Evolutionary conservation across 2,888 invertebrate species (phyloP).

Genomic region (Pandemis corylana): DNA sequence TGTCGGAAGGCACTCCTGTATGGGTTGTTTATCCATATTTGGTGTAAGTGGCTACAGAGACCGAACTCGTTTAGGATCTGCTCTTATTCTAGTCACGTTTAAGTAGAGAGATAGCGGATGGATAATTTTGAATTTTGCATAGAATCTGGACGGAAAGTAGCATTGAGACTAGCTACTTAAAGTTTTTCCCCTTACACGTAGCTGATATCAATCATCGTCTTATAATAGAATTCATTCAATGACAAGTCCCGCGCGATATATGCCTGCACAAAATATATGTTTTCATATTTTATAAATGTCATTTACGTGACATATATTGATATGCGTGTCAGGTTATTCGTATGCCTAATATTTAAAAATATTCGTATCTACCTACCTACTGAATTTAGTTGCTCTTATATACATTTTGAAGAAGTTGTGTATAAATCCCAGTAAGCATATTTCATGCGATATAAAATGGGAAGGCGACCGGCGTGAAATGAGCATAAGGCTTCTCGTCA

Average conservation of each 20-base stretch:
- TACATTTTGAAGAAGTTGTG: slow-evolving; percentile 56
- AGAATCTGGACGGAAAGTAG: slow-evolving; percentile 18
- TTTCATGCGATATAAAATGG: slow-evolving; percentile 76
- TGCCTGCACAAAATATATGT: neutral
- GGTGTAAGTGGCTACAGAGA: slow-evolving; percentile 43
- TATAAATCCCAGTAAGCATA: slow-evolving; percentile 53
- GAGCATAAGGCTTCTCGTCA: slow-evolving; percentile 68
- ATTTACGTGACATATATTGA: no score
- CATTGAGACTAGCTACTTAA: slow-evolving; percentile 7
- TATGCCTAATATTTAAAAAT: neutral
- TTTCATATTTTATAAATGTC: neutral
- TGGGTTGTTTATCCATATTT: slow-evolving; percentile 45
- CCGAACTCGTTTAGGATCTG: slow-evolving; percentile 46
- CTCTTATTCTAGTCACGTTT: slow-evolving; percentile 43
- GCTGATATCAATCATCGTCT: neutral
- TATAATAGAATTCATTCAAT: neutral
- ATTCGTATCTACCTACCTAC: neutral
- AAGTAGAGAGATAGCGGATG: slow-evolving; percentile 36
- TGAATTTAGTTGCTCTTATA: slow-evolving; percentile 45
- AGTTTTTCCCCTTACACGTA: neutral
- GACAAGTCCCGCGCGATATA: neutral
- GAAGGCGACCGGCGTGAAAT: slow-evolving; percentile 78
- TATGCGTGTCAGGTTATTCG: no score
- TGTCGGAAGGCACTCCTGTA: slow-evolving; percentile 55
- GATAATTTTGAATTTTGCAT: slow-evolving; percentile 37